Evolutionary conservation across 2,888 invertebrate genomes (phyloP), one percentile per base, ranked within the genome.

Genomic region (Chydorus sphaericus): DNA sequence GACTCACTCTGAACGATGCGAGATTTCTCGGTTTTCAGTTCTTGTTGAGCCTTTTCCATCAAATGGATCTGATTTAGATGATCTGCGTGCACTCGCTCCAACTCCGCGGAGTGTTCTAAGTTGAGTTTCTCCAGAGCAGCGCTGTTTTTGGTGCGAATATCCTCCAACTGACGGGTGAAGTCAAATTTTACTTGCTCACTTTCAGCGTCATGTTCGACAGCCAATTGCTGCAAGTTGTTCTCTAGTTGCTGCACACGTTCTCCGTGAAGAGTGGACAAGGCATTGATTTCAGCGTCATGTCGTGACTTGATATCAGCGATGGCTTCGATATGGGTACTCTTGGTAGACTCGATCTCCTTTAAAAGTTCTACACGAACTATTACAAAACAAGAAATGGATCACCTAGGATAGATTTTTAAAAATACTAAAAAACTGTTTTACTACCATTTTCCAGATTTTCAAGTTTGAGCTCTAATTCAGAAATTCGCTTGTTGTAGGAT

Each of bases 151-250:
- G 16, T 18, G 36, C 23, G 4, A 18, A 52, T 20, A 3, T 31
- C 36, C 14, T 52, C 33, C 5, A 52, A 36, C n/a, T 52, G 52
- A 8, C 23, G 7, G 4, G 23, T 37, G 37, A 7, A 36, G 6
- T 52, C 52, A 11, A 36, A 31, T 52, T 52, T 52, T 8, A 52
- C 3, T n/a, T 52, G 52, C 20, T 52, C 52, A 16, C 31, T 52
- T 36, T 52, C 52, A 4, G 36, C 52, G 23, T 52, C 52, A 23
- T 52, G 31, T 31, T 31, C 26, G 20, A 33, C 52, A 5, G 18
- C 36, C 7, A 52, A 20, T 20, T 52, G 33, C 8, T 52, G 33
- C 18, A 52, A n/a, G 37, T 52, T 52, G 52, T 52, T 52, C 20
- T 52, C 26, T 1, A 36, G 44, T 28, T 26, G 23, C 18, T 44